Base-by-base conservation (phyloP, 2,113 vertebrate genomes). In the Salminus brasiliensis region DNA sequence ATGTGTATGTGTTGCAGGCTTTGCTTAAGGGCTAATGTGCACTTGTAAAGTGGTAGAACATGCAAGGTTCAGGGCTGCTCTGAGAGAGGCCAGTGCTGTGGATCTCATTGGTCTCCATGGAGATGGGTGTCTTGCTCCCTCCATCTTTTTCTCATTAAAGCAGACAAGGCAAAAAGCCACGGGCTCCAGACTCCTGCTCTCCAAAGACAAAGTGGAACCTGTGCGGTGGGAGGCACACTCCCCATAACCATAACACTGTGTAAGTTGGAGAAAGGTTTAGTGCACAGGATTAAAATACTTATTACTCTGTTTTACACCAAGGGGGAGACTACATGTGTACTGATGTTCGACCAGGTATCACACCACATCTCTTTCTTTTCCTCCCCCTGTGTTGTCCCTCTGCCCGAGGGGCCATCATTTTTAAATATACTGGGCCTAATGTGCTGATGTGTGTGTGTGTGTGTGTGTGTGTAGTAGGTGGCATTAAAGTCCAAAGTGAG, bases 381-480 rank as follows among this genome's bases (percentile, higher is more conserved):
- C 11, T 29, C 63, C 23, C 72, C 34, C 47, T 68, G 49, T 36
- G 47, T 55, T 18, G 71, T 59, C 49, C 39, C 45, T 80, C 63
- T 47, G 57, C 67, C 75, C 45, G 73, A 52, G 69, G 79, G 80
- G 74, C 60, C 36, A 80, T 72, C 76, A 81, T 86, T 86, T 29
- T 86, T 74, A 87, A 85, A 71, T 80, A 79, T 55, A 72, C 68
- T 74, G 63, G 65, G 71, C 27, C 63, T 84, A 75, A 79, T 89
- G 87, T 87, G 73, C 76, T 80, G 76, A 88, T 74, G 71, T 62
- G n/a, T n/a, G n/a, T n/a, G n/a, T n/a, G n/a, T n/a, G n/a, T n/a
- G n/a, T n/a, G n/a, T n/a, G n/a, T n/a, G n/a, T n/a, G 65, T 45
- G 9, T 63, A 73, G 76, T 45, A 47, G 39, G 57, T 59, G 49